Evolutionary conservation across 1,140 invertebrate species (phyloP), one percentile per base, ranked within the genome.

Genomic region (Elymnias hypermnestra): DNA sequence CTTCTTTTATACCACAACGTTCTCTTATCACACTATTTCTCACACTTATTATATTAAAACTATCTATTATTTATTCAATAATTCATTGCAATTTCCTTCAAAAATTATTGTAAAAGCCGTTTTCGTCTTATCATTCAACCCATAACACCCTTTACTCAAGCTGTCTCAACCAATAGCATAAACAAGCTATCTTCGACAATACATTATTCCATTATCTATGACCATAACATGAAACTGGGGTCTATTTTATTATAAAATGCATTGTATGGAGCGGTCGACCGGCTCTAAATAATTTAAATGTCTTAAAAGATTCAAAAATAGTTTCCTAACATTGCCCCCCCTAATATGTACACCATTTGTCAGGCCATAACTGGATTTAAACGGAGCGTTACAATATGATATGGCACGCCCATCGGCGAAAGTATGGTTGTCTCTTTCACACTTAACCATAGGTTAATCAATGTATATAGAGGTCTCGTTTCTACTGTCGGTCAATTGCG

Each of bases 261-360:
- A 83, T 85, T 83, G 81, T 79, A 67, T 67, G 60, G 68, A 53
- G 61, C 69, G 67, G 68, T 70, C 66, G 70, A 74, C 72, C 77
- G 60, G 68, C 73, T 71, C 66, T 85, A 85, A 85, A 85, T 83
- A 83, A 85, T 85, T 82, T 83, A 85, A 83, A 72, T 83, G 77
- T 85, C 82, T 85, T 85, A 85, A 85, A 85, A 85, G 82, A 85
- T 85, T 85, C 82, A 85, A 85, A 85, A 85, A 85, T 85, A 85
- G 82, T 85, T 82, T 85, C 64, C 82, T 82, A 78, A 83, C 78
- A 79, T 78, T 76, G 69, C 78, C 75, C 77, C 77, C 77, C 76
- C 73, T 78, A 82, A 85, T 82, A 81, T 81, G 76, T 79, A 76
- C 72, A 82, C 82, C 78, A 85, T 85, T 85, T 85, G 74, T 82